Conservation (phyloP, 2,113 vertebrate genomes). For the Drymodes brunneopygia region DNA sequence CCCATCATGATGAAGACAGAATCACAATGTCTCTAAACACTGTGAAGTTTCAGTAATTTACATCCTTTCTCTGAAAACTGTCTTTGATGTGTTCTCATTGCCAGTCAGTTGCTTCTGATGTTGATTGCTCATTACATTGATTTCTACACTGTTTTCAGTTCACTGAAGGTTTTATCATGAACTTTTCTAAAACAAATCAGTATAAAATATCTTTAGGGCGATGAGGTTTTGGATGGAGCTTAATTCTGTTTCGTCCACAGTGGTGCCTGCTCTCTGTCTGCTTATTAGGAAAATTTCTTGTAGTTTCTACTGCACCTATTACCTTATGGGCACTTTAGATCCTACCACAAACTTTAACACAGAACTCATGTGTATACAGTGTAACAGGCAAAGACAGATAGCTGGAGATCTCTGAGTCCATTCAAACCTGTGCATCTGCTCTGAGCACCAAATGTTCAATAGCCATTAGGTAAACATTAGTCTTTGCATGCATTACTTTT, state of each 20-base stretch:
- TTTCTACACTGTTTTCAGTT: neutral
- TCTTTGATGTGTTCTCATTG: neutral
- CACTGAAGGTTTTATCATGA: neutral
- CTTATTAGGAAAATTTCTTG: neutral
- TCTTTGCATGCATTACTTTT: neutral
- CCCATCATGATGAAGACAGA: neutral
- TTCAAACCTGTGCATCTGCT: neutral
- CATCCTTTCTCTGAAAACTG: neutral
- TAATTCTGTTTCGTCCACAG: neutral
- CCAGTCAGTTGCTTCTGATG: neutral
- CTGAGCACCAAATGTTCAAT: neutral
- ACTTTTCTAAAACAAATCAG: neutral
- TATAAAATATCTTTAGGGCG: neutral
- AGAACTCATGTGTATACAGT: neutral
- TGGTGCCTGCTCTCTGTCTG: neutral
- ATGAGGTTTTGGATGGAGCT: neutral
- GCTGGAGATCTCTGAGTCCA: neutral
- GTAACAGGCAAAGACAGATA: neutral
- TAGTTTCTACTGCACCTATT: neutral
- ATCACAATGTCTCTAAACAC: neutral
- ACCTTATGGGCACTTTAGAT: neutral
- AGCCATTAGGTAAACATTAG: neutral
- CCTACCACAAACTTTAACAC: neutral
- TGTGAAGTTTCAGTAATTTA: neutral
- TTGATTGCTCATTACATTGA: neutral